phyloP scores from a whole-genome alignment of 2,888 invertebrate genomes.

The Heliconius sara region DNA sequence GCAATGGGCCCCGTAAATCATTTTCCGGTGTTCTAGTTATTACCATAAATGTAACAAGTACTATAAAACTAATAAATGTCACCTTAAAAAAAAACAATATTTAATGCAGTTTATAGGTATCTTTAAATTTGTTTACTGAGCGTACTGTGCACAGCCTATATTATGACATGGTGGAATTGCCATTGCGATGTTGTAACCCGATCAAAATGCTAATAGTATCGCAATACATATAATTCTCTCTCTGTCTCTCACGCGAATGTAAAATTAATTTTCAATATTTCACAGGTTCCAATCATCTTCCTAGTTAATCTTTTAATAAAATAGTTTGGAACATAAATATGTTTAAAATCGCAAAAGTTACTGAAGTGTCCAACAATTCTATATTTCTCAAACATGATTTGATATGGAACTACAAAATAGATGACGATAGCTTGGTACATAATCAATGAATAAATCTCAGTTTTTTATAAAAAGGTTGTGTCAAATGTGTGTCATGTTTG shows the following conservation, averaged over 20 bases:
- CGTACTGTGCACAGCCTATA: constrained; percentile 23
- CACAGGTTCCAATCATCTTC: neutral
- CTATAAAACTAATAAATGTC: neutral
- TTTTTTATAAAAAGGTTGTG: neutral
- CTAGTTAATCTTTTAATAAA: neutral
- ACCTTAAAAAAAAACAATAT: neutral
- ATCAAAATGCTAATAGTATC: constrained; percentile 19
- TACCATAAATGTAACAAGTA: neutral
- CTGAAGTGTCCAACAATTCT: neutral
- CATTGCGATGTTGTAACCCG: constrained; percentile 16
- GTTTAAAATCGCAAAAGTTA: neutral
- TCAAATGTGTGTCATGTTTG: neutral
- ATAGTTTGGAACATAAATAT: neutral
- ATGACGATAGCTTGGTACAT: neutral
- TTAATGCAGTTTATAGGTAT: neutral
- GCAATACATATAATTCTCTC: neutral
- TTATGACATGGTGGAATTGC: constrained; percentile 20
- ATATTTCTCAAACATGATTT: neutral
- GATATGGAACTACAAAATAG: neutral
- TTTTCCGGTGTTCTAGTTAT: neutral
- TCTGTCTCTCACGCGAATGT: neutral
- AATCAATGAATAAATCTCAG: no score
- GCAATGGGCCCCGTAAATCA: neutral
- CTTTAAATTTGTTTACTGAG: neutral
- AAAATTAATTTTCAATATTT: neutral